Evolutionary conservation across 2,797 vertebrate species (phyloP).

Genomic region (Valencia hispanica): DNA sequence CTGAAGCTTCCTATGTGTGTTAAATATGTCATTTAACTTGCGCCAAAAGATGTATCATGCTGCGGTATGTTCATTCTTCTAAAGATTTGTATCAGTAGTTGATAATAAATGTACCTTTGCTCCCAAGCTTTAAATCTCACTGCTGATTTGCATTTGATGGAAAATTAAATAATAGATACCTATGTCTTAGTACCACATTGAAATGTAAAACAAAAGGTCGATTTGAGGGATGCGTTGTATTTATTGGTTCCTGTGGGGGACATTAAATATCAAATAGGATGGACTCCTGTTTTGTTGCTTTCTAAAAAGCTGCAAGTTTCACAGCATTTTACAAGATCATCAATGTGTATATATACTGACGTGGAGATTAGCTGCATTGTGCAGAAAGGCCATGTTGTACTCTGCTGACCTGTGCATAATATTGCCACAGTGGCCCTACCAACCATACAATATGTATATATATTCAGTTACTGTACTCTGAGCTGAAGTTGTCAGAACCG

Average conservation of each 20-base stretch:
- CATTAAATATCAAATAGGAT: not conserved
- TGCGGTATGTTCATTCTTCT: no score
- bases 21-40: no score
- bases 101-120: not conserved
- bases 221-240: constrained; percentile 3
- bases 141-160: not conserved
- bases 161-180: not conserved
- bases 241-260: not conserved
- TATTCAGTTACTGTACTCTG: constrained; percentile 14
- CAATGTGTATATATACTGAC: not conserved
- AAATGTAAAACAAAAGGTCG: constrained; percentile 2
- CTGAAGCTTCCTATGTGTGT: not conserved
- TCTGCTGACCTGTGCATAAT: constrained; percentile 8
- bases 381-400: constrained; percentile 25
- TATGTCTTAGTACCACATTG: not conserved
- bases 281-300: constrained; percentile 2
- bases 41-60: no score
- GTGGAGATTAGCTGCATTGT: constrained; percentile 30
- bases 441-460: constrained; percentile 16
- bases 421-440: constrained; percentile 2
- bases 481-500: constrained; percentile 25
- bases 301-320: not conserved
- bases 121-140: not conserved
- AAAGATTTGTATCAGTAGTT: not conserved
- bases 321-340: not conserved